Evolutionary conservation across 2,113 vertebrate species (phyloP).

Genomic region (Zosterops borbonicus): DNA sequence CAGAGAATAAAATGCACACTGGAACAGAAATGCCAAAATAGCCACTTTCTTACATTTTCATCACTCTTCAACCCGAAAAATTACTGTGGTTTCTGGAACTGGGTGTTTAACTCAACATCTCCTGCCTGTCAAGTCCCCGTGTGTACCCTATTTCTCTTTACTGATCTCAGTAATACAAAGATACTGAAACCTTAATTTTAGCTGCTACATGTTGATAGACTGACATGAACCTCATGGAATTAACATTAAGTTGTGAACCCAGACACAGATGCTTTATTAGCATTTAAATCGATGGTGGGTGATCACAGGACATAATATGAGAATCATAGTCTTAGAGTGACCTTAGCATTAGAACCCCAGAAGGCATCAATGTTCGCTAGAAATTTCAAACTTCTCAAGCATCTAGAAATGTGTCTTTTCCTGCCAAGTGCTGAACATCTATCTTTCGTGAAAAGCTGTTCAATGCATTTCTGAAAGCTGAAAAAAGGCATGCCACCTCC

Average conservation of each 20-base stretch:
- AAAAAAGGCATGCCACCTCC: background rate
- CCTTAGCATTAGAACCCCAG: fast-evolving
- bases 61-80: background rate
- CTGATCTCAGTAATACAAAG: background rate
- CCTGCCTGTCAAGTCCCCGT: background rate
- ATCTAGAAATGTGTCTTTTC: background rate
- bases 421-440: background rate
- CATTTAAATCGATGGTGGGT: background rate
- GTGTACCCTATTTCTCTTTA: background rate
- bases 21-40: background rate
- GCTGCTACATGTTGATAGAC: background rate
- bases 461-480: background rate
- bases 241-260: background rate
- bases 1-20: background rate
- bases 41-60: background rate
- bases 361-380: background rate
- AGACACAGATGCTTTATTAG: background rate
- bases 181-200: background rate
- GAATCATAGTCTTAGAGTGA: background rate
- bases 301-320: background rate
- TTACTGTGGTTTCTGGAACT: background rate
- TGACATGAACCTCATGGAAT: background rate
- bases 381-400: conserved; percentile 8
- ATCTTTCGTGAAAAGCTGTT: background rate
- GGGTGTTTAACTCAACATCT: background rate